Evolutionary conservation across 2,113 vertebrate species (phyloP), one percentile per base, ranked within the genome.

Genomic region (Phyllopteryx taeniolatus): DNA sequence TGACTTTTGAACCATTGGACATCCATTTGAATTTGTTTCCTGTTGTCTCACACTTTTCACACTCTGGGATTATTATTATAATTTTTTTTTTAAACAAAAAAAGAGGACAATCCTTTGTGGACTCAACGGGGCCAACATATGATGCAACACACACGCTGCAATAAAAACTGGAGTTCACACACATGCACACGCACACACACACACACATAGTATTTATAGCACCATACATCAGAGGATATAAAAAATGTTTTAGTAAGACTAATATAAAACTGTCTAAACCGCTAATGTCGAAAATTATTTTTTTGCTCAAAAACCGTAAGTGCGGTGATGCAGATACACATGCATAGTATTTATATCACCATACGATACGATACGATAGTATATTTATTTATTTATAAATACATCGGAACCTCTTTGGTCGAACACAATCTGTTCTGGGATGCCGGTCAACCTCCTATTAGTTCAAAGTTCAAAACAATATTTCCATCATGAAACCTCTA

Each of bases 131-230:
- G 76, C 62, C 46, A 4, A 76, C 67, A 8, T 76, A 33, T 71
- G 64, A 70, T 44, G 62, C 62, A 64, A 64, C 62, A 61, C 75
- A 81, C 33, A 88, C 79, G 67, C 79, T 80, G 90, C 91, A 92
- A 91, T 92, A 93, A 92, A 78, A 89, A 90, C 91, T 91, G 91
- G 87, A 91, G 86, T 70, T n/a, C 64, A 20, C 33, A 66, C 51
- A 74, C 59, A 70, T 14, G 44, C 33, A 65, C 68, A 73, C n/a
- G 49, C 33, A 64, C 62, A 73, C 57, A 56, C 39, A 74, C 20
- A 35, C 42, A 74, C 56, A 62, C 39, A 53, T 51, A 61, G 17
- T 56, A 54, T 69, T 56, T 57, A 9, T 69, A 42, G 42, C 49
- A 54, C 49, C 33, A 56, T 68, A 56, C 19, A 42, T 69, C 33